Evolutionary conservation across 2,888 invertebrate species (phyloP), one percentile per base, ranked within the genome.

Genomic region (Phragmatobia fuliginosa): DNA sequence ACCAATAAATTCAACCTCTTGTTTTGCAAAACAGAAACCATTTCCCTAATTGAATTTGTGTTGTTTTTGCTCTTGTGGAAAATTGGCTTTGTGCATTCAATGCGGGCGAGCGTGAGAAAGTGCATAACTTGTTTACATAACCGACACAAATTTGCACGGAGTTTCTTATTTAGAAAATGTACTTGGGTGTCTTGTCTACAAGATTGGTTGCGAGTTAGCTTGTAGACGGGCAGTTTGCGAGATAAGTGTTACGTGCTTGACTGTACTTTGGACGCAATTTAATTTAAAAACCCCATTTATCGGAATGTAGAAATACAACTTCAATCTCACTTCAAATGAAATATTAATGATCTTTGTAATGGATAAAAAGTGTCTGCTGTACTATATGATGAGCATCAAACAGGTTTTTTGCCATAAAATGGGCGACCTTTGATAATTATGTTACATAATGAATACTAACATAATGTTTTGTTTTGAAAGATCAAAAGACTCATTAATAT

Each of bases 31-130:
- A 80, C 89, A 92, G 88, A 89, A 89, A 90, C 90, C 90, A 91
- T 91, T 91, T 91, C 83, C 90, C 90, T 94, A 94, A 94, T 94
- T 93, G 93, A 94, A 94, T 93, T 92, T 90, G 91, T 93, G 90
- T 91, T 92, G 92, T 92, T 93, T 92, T 92, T 90, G 87, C 87
- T 87, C 86, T 88, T 86, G 88, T 88, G 88, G 91, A 92, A 93
- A 93, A 94, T 94, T 94, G 92, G 90, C 88, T 92, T 89, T 89
- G 88, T 90, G 87, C 90, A 90, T 90, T 90, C 86, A 87, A 85
- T 86, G 84, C 82, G 78, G 67, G 84, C 71, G 85, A 88, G 86
- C 93, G 93, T 93, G 93, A 92, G 94, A 94, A 90, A 92, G 85
- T 87, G 89, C 90, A 90, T 85, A 86, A 83, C 85, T 86, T 88